Base-by-base conservation (phyloP, 2,113 vertebrate species). In the Poeciliopsis retropinna region DNA sequence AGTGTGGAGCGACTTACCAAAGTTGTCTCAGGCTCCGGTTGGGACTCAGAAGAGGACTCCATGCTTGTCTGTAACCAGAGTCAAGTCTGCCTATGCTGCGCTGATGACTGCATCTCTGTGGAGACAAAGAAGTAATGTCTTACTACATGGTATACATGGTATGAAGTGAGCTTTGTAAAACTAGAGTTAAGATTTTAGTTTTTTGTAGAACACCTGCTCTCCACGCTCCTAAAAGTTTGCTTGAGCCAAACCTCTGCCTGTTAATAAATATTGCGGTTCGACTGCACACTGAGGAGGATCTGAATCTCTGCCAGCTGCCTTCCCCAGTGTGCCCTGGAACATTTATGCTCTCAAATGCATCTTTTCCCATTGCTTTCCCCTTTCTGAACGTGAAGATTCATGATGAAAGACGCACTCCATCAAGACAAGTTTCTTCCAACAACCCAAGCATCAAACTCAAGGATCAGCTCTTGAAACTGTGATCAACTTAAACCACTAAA, bases 1-100 rank as follows among this genome's bases (percentile, higher is more conserved):
- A 27, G n/a, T 22, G 12, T 12, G 12, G 6, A n/a, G 25, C 8
- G 32, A 66, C 51, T 94, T 78, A 94, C 93, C 92, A 92, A 87
- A 88, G 91, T 84, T 84, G 87, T 91, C 76, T 93, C 89, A 41
- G 91, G 82, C 76, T 94, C 93, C 81, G 84, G 91, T 82, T 92
- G 93, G 77, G 88, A 86, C 75, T 95, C 93, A 1, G 91, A 88
- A 63, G 90, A 90, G 63, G 88, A 89, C 85, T 95, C 93, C 93
- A 94, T 94, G 85, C 67, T 85, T 7, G 71, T 73, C 69, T 47
- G 63, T 28, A 82, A 83, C 83, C 90, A 72, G 75, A 76, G 80
- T 74, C 76, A 57, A 74, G 65, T 63, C 34, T 41, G 76, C 89
- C 83, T 91, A 73, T n/a, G 80, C 61, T 63, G 80, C 70, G 83